A percentile compares a stretch with the other conserved stretches of the same genome.
These are phyloP conservation scores for Ochotona curzoniae DNA, from an alignment of 2,113 vertebrate species.

Conservation along the genomic window DNA sequence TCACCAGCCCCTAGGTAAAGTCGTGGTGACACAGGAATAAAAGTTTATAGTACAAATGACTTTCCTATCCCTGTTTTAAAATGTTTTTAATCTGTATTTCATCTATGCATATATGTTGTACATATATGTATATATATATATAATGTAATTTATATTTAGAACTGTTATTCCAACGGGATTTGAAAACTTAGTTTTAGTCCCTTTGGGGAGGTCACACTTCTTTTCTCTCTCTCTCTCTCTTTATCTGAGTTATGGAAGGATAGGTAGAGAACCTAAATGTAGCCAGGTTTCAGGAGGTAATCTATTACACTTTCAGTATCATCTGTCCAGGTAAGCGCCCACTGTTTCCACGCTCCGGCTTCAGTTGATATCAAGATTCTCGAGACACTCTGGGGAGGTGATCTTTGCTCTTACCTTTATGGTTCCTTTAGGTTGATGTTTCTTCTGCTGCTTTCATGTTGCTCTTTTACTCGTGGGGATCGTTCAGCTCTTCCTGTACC, in stretches of 20 bases:
- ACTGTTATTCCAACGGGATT: slow-evolving; percentile 4
- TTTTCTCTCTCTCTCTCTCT: slow-evolving; percentile 20
- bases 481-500: neutral
- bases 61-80: neutral
- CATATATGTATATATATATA: no score
- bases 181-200: neutral
- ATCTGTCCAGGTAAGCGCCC: neutral
- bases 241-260: neutral
- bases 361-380: neutral
- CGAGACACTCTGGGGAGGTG: neutral
- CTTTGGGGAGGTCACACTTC: neutral
- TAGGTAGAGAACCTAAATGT: neutral
- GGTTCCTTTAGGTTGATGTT: neutral
- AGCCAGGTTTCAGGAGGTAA: neutral
- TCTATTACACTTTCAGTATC: slow-evolving; percentile 5
- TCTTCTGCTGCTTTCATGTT: neutral
- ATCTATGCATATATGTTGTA: neutral
- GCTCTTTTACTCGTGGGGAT: neutral
- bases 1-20: neutral
- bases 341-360: neutral
- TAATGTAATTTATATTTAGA: slow-evolving; percentile 7
- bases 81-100: neutral
- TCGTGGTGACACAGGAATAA: neutral
- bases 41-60: slow-evolving; percentile 45
- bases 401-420: neutral